Conservation (phyloP, 2,113 vertebrate genomes). For the Trichomycterus rosablanca region DNA sequence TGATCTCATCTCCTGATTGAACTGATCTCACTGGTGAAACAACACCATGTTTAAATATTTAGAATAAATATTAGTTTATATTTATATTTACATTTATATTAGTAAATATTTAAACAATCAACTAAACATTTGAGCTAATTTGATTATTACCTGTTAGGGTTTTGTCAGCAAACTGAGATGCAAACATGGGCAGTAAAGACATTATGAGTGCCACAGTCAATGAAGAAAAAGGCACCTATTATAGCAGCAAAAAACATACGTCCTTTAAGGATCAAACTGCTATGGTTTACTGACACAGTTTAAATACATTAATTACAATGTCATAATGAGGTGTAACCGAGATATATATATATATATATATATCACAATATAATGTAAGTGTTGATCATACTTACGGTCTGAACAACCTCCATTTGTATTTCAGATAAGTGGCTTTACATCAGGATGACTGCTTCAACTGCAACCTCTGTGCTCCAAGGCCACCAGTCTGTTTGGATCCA, state of each 20-base stretch:
- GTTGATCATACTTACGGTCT: constrained; percentile 49
- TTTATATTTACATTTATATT: too few relatives aligned
- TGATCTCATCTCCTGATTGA: neutral
- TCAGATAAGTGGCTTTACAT: neutral
- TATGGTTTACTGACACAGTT: too few relatives aligned
- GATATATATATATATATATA: too few relatives aligned
- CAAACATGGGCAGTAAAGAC: constrained; percentile 12
- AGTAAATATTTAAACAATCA: too few relatives aligned
- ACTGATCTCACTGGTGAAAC: neutral
- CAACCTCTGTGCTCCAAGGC: too few relatives aligned
- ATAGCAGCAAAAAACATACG: neutral
- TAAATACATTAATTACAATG: too few relatives aligned
- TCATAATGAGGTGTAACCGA: too few relatives aligned
- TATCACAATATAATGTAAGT: neutral
- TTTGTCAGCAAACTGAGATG: constrained; percentile 6
- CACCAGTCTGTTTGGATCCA: neutral
- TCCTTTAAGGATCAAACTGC: too few relatives aligned
- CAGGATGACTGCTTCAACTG: neutral
- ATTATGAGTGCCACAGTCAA: neutral
- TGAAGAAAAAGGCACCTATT: constrained; percentile 9
- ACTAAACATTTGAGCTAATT: too few relatives aligned
- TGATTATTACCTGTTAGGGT: constrained; percentile 18
- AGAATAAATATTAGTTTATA: too few relatives aligned
- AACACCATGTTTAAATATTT: too few relatives aligned
- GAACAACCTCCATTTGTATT: constrained; percentile 29